Conservation (phyloP, 2,888 invertebrate genomes). For the Brassicogethes aeneus region DNA sequence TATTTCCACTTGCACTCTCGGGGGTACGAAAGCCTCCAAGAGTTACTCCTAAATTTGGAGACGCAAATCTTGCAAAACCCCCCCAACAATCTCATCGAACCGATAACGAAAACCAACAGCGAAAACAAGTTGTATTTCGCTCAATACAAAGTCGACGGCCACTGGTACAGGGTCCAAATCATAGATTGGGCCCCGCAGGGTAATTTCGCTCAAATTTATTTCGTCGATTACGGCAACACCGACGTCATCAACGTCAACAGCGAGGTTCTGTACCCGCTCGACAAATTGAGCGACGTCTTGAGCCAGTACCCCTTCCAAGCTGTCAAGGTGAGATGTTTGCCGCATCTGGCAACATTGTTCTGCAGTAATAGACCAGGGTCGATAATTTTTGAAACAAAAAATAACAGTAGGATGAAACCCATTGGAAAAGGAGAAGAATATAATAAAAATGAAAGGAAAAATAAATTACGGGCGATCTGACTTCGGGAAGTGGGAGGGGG, state of each 20-base stretch:
- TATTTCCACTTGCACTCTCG: slow-evolving; percentile 39
- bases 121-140: slow-evolving; percentile 42
- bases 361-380: no score
- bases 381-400: no score
- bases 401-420: no score
- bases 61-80: slow-evolving; percentile 17
- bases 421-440: no score
- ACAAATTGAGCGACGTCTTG: slow-evolving; percentile 37
- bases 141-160: slow-evolving; percentile 28
- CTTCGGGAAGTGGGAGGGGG: no score
- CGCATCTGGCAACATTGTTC: no score
- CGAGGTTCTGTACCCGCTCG: slow-evolving; percentile 42
- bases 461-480: no score
- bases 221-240: slow-evolving; percentile 48
- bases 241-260: slow-evolving; percentile 35
- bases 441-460: no score
- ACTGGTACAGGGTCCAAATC: slow-evolving; percentile 44
- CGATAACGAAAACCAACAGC: slow-evolving; percentile 30
- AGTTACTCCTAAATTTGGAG: slow-evolving; percentile 30
- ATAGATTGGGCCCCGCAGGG: slow-evolving; percentile 36
- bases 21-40: slow-evolving; percentile 29
- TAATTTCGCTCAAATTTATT: slow-evolving; percentile 42
- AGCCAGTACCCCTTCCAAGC: slow-evolving; percentile 41
- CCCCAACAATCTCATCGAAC: slow-evolving; percentile 10
- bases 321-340: slow-evolving; percentile 28